Evolutionary conservation across 2,888 invertebrate genomes (phyloP), one percentile per base, ranked within the genome.

Genomic region (Amphipyra berbera): DNA sequence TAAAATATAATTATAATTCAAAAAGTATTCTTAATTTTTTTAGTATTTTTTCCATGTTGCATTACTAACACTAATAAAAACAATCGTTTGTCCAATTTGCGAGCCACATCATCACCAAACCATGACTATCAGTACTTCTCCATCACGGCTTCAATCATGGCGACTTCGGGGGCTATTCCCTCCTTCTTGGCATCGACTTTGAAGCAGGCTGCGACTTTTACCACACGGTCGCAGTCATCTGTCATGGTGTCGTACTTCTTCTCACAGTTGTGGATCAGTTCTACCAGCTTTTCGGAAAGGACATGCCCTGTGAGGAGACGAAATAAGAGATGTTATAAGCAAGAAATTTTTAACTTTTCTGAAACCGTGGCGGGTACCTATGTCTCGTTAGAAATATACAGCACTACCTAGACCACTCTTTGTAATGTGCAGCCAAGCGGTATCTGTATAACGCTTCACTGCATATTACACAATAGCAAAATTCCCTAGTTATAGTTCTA

Each of bases 181-280:
- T 85, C 90, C 47, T 79, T 86, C 79, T 87, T 88, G 8, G 89
- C 83, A 67, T 89, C 90, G 0, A 63, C 68, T 54, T 93, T 94
- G 87, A 94, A 95, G 85, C 94, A 95, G 0, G 93, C 92, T 0
- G 94, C 90, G 12, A 88, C 87, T 79, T 94, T 93, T 50, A 94
- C 92, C 1, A 94, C 92, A 0, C 94, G 86, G 46, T 74, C 84
- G 70, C 94, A 95, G 62, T 93, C 92, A 30, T 95, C 94, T 0
- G 76, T 65, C 13, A 93, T 80, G 33, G 82, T 82, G 15, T 93
- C 89, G 75, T 82, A 90, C 38, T 90, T 81, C 76, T 92, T 89
- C 85, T 95, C 94, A 42, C 94, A 95, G 63, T 89, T 90, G 84
- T 94, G 94, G 65, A 94, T 90, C 69, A 94, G 82, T 0, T 81